A percentile compares a stretch with the other conserved stretches of the same genome.
phyloP scores from a whole-genome alignment of 2,888 invertebrate genomes.

The Biston stratarius region DNA sequence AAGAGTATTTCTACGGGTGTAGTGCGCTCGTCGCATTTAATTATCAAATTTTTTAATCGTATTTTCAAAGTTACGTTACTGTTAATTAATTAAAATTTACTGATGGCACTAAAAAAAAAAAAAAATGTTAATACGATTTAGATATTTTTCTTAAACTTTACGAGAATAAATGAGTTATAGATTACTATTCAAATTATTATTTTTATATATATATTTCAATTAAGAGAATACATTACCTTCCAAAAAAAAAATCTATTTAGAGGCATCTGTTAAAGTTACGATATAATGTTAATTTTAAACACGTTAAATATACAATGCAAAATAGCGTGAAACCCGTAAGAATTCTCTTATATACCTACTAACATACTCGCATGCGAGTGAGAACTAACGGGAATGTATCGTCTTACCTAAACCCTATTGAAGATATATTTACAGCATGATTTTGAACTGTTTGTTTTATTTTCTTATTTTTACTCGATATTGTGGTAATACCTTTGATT shows the following conservation, averaged over 20 bases:
- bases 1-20: slow-evolving; percentile 8
- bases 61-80: neutral
- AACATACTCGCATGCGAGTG: slow-evolving; percentile 73
- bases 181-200: too few species aligned
- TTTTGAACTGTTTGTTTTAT: slow-evolving; percentile 30
- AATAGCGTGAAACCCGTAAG: neutral
- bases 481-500: slow-evolving; percentile 15
- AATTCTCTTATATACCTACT: slow-evolving; percentile 43
- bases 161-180: too few species aligned
- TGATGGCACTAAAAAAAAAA: neutral
- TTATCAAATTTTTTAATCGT: neutral
- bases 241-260: too few species aligned
- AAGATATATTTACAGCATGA: slow-evolving; percentile 47
- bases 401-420: slow-evolving; percentile 16
- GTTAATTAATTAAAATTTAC: neutral
- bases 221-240: neutral
- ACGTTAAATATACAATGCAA: neutral
- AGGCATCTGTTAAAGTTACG: too few species aligned
- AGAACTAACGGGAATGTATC: slow-evolving; percentile 64
- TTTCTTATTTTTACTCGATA: slow-evolving; percentile 13
- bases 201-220: too few species aligned
- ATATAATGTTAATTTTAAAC: neutral
- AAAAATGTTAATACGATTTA: neutral
- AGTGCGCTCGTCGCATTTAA: neutral
- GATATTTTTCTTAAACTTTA: too few species aligned